A percentile compares a stretch with the other conserved stretches of the same genome.
These are phyloP conservation scores for Lophius americanus DNA, from an alignment of 2,797 vertebrate species.

Conservation along the genomic window DNA sequence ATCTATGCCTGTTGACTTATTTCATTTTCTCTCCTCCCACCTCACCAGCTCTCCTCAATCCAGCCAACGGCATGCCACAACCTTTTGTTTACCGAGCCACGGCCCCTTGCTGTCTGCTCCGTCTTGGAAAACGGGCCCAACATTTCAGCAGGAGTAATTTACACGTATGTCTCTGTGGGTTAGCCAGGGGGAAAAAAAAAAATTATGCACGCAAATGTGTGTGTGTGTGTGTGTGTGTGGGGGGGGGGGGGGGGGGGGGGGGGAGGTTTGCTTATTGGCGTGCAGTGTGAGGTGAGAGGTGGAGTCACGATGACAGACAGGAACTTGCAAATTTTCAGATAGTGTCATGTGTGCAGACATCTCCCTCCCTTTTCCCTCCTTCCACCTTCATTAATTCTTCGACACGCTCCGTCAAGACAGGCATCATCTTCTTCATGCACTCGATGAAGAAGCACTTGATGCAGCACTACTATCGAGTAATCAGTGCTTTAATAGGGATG, in stretches of 20 bases:
- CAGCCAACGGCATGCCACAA: conserved; percentile 21
- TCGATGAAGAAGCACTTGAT: too few relatives aligned
- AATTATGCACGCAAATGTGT: conserved; percentile 13
- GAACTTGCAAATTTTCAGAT: conserved; percentile 25
- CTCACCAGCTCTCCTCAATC: conserved; percentile 9
- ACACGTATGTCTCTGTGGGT: conserved; percentile 2
- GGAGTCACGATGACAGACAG: conserved; percentile 31
- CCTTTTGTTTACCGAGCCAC: conserved; percentile 42
- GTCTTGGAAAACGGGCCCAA: conserved; percentile 37
- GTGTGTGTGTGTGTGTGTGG: conserved; percentile 5
- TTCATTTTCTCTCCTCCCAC: conserved; percentile 10
- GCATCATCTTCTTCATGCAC: conserved; percentile 27
- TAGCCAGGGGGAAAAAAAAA: conserved; percentile 5
- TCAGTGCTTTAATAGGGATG: conserved; percentile 9
- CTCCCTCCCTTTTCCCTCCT: conserved; percentile 29
- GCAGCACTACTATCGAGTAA: not conserved
- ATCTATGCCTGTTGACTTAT: conserved; percentile 15
- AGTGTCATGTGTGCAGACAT: conserved; percentile 30
- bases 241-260: too few relatives aligned
- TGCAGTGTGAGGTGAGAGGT: conserved; percentile 38
- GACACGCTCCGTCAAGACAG: conserved; percentile 21
- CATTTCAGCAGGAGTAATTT: conserved; percentile 24
- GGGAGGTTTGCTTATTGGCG: conserved; percentile 20
- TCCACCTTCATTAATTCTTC: conserved; percentile 48
- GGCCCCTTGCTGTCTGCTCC: conserved; percentile 35